Evolutionary conservation across 2,888 invertebrate genomes (phyloP).

Genomic region (Agrilus mali): DNA sequence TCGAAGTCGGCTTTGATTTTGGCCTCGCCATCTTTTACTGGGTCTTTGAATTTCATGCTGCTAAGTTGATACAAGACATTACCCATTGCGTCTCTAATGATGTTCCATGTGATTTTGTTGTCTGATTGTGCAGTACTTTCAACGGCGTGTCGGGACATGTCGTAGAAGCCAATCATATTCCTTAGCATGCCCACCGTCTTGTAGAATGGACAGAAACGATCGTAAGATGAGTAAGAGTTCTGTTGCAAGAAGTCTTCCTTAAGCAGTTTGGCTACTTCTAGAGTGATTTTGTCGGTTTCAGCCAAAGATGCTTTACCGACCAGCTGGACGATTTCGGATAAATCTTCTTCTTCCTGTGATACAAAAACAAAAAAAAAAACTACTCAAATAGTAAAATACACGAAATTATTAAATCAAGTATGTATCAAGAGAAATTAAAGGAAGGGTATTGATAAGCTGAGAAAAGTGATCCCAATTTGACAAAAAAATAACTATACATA

Average conservation of each 20-base stretch:
- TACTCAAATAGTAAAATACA: constrained; percentile 45
- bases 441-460: no score
- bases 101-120: constrained; percentile 97
- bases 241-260: constrained; percentile 99
- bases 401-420: not conserved
- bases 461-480: no score
- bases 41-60: constrained; percentile 99
- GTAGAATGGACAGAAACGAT: constrained; percentile 99
- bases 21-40: constrained; percentile 93
- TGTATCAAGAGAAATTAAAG: no score
- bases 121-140: constrained; percentile 98
- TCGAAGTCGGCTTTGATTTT: constrained; percentile 97
- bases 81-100: constrained; percentile 94
- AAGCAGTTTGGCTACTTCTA: constrained; percentile 95
- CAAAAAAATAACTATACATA: no score
- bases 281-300: constrained; percentile 97
- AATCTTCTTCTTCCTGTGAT: constrained; percentile 95
- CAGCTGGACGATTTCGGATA: constrained; percentile 98
- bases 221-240: constrained; percentile 92
- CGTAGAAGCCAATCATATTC: constrained; percentile 98
- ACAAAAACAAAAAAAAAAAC: constrained; percentile 35
- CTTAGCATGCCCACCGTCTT: constrained; percentile 98
- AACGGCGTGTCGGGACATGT: constrained; percentile 94
- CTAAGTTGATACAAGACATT: constrained; percentile 93
- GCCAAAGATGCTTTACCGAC: constrained; percentile 98